Conservation (phyloP, 2,113 vertebrate species). For the human region GRCh38 chr15:92129001-92129500, state of each 20-base stretch:
- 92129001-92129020: not conserved
- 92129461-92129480: not conserved
- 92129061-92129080: not conserved
- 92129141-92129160: accelerated
- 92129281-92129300: not conserved
- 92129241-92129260: not conserved
- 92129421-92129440: not conserved
- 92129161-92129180: accelerated
- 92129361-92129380: not conserved
- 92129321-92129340: not conserved
- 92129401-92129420: not conserved
- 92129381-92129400: not conserved
- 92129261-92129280: accelerated
- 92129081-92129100: accelerated
- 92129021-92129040: not conserved
- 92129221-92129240: too few relatives aligned
- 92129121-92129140: not conserved
- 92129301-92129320: accelerated
- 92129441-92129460: not conserved
- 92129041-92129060: accelerated
- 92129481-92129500: not conserved
- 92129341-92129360: too few relatives aligned
- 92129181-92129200: not conserved
- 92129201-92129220: not conserved
- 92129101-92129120: not conserved